A percentile compares a stretch with the other conserved stretches of the same genome.
These are phyloP conservation scores for Brachypodius melanocephalos DNA, from an alignment of 2,113 vertebrate species.

Conservation along the genomic window DNA sequence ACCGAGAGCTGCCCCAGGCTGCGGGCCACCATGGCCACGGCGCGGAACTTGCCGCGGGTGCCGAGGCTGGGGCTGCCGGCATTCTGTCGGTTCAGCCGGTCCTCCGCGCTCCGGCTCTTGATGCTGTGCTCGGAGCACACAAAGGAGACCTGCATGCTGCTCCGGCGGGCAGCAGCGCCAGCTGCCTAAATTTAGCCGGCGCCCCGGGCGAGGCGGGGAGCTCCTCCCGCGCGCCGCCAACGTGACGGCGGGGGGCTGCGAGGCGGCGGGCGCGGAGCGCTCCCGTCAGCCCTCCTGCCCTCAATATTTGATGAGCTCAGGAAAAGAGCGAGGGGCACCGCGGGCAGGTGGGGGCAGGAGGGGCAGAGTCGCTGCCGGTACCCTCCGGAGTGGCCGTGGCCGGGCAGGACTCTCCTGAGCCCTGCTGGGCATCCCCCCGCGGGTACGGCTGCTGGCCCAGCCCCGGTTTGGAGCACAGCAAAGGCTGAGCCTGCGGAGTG, in stretches of 20 bases:
- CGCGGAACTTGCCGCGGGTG: constrained; percentile 86
- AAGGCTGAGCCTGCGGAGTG: not conserved
- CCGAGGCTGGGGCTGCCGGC: constrained; percentile 88
- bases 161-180: constrained; percentile 30
- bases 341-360: not conserved
- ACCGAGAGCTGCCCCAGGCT: constrained; percentile 92
- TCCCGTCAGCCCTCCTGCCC: constrained; percentile 45
- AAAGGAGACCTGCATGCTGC: constrained; percentile 93
- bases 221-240: constrained; percentile 52
- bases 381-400: not conserved
- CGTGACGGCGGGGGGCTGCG: constrained; percentile 54
- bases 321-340: not conserved
- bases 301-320: constrained; percentile 35
- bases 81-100: constrained; percentile 86
- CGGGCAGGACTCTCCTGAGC: not conserved
- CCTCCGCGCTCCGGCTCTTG: constrained; percentile 87
- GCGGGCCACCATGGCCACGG: constrained; percentile 93
- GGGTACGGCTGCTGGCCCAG: not conserved
- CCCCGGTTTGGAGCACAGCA: fast-evolving
- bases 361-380: not conserved
- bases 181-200: constrained; percentile 62
- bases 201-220: constrained; percentile 54
- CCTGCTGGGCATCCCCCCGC: not conserved
- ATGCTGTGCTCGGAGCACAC: constrained; percentile 91
- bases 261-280: not conserved